Evolutionary conservation across 2,888 invertebrate species (phyloP), one percentile per base, ranked within the genome.

Genomic region (Vanessa cardui): DNA sequence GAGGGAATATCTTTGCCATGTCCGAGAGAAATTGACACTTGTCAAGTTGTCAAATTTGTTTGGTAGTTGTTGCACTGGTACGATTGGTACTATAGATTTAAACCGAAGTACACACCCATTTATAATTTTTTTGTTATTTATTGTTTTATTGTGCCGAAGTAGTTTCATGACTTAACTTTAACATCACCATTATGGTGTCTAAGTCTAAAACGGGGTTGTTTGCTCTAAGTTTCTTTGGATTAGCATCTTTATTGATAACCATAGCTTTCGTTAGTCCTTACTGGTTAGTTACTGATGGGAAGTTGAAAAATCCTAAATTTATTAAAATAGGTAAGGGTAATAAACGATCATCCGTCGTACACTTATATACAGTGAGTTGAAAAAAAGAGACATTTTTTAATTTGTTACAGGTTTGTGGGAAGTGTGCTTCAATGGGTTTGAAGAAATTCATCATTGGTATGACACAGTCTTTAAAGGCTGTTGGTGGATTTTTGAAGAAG

Each of bases 401-500:
- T 54, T 44, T 50, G 26, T 82, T 94, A 20, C 85, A 96, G 99
- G 99, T 44, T 92, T 99, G 46, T 99, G 99, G 99, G 96, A 98
- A 87, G 98, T 98, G 5, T 99, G 99, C 84, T 98, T 99, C 79
- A 94, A 96, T 77, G 94, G 96, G 56, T 98, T 98, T 83, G 95
- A 96, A 87, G 98, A 99, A 83, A 95, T 96, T 6, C 96, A 96
- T 76, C 96, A 96, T 74, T 94, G 95, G 85, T 99, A 98, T 88
- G 98, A 98, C 80, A 95, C 95, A 6, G 93, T 94, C 63, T 98
- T 98, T 79, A 94, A 93, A 18, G 98, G 97, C 0, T 99, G 99
- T 82, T 98, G 98, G 97, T 99, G 99, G 98, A 97, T 99, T 70
- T 98, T 98, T 81, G 98, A 99, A 88, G 98, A 98, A 85, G 99